phyloP scores from a whole-genome alignment of 2,797 vertebrate species.

The Cuculus canorus region DNA sequence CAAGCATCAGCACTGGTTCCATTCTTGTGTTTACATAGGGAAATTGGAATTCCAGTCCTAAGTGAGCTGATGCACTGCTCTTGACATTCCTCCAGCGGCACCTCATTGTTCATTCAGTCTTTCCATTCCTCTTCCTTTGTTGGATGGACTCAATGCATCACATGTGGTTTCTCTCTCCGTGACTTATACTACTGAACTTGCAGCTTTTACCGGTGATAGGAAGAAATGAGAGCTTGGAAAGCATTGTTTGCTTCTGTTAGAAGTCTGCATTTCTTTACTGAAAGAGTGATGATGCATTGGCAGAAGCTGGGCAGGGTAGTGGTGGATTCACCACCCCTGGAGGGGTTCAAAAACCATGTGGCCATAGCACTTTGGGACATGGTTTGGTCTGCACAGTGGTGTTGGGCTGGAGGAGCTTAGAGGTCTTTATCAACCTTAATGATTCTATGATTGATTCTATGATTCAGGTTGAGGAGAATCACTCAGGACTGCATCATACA shows the following conservation, averaged over 20 bases:
- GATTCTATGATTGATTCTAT: too few species aligned
- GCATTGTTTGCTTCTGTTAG: accelerated
- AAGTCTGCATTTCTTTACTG: too few species aligned
- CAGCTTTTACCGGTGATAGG: neutral
- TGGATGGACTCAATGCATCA: neutral
- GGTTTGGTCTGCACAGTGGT: too few species aligned
- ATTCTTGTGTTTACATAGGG: neutral
- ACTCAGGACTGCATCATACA: neutral
- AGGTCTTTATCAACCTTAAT: too few species aligned
- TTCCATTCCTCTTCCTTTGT: neutral
- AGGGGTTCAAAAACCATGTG: too few species aligned
- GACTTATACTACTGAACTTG: neutral
- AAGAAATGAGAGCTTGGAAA: accelerated
- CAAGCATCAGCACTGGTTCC: accelerated
- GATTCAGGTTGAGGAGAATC: neutral
- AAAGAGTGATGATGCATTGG: too few species aligned
- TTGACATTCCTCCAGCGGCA: neutral
- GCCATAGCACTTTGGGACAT: too few species aligned
- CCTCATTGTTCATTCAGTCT: neutral
- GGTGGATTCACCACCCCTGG: too few species aligned
- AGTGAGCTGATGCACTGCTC: neutral
- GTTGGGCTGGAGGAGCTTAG: too few species aligned
- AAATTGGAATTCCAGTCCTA: neutral
- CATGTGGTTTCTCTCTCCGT: accelerated
- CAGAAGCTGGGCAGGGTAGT: too few species aligned